Base-by-base conservation (phyloP, 1,140 invertebrate genomes). In the Centruroides vittatus region DNA sequence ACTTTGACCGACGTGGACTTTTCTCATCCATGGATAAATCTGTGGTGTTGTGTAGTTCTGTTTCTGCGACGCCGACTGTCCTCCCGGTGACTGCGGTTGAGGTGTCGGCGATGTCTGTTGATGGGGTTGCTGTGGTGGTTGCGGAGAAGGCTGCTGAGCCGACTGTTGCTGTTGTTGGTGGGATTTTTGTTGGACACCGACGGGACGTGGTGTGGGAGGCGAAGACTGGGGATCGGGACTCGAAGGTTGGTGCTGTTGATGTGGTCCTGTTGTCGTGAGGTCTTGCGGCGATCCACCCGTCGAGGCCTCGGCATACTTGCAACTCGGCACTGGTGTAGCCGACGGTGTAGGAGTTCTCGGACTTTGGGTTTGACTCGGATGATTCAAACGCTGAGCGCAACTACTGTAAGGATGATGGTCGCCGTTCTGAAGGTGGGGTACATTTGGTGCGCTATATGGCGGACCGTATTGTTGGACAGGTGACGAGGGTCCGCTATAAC, bases 11-110 rank as follows among this genome's bases (percentile, higher is more conserved):
- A 94, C 85, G 76, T 96, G 92, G 72, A 94, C 91, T 77, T 92
- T 82, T 74, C 93, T 93, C 92, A 96, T 96, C 92, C 92, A 96
- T 6, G 92, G 92, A 76, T 93, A 96, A 69, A 96, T 95, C 72
- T 94, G 90, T 55, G 91, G 90, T 5, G 60, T 46, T 11, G 75
- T 73, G 47, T 69, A 61, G 54, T 63, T 63, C 50, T 66, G 65
- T 47, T 65, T 65, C n/a, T 64, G 64, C 34, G 47, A 41, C 1
- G 48, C 11, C n/a, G 58, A 50, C 10, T 60, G 58, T 41, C 41
- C 41, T 41, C 41, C 41, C 34, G 54, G 62, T 10, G 61, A 56
- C 6, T 59, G 35, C 50, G 62, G 49, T 61, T 67, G 66, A 62
- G 63, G 60, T 49, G 54, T 52, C 8, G 49, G 52, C 47, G 35